Percentiles rank a stretch among this genome's conserved stretches.
phyloP scores from a whole-genome alignment of 1,140 invertebrate genomes.

The Helicorthomorpha holstii region DNA sequence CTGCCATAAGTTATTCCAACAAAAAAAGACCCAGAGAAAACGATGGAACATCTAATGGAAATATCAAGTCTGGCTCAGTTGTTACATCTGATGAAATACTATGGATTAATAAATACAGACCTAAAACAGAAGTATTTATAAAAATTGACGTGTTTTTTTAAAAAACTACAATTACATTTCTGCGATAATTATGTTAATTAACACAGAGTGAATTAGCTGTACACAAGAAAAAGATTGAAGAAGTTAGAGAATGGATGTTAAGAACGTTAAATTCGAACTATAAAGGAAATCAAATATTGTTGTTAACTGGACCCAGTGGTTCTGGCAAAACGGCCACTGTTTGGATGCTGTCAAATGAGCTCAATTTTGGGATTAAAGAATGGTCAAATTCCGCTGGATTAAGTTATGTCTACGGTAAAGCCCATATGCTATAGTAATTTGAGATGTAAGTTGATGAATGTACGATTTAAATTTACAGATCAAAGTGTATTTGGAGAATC shows the following conservation, averaged over 20 bases:
- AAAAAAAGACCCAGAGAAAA: too few relatives aligned
- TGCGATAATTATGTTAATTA: too few relatives aligned
- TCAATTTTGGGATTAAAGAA: constrained; percentile 21
- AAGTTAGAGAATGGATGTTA: constrained; percentile 19
- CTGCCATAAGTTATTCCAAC: too few relatives aligned
- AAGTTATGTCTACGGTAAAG: neutral
- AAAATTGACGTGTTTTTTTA: too few relatives aligned
- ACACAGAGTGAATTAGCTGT: constrained; percentile 23
- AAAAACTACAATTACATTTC: too few relatives aligned
- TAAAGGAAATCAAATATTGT: constrained; percentile 14
- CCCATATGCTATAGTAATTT: too few relatives aligned
- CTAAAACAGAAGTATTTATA: too few relatives aligned
- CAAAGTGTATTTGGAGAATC: constrained; percentile 11
- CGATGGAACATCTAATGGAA: too few relatives aligned
- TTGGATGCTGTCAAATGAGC: constrained; percentile 16
- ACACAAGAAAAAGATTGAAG: constrained; percentile 24
- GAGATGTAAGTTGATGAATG: neutral
- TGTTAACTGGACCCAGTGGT: constrained; percentile 25
- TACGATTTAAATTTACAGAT: neutral
- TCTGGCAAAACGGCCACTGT: constrained; percentile 23
- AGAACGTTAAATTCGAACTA: constrained; percentile 3
- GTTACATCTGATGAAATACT: too few relatives aligned
- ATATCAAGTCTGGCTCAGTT: too few relatives aligned
- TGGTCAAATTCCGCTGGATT: constrained; percentile 19
- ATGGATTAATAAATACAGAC: too few relatives aligned